Evolutionary conservation across 1,140 invertebrate species (phyloP).

Genomic region (Lordiphosa mommai): DNA sequence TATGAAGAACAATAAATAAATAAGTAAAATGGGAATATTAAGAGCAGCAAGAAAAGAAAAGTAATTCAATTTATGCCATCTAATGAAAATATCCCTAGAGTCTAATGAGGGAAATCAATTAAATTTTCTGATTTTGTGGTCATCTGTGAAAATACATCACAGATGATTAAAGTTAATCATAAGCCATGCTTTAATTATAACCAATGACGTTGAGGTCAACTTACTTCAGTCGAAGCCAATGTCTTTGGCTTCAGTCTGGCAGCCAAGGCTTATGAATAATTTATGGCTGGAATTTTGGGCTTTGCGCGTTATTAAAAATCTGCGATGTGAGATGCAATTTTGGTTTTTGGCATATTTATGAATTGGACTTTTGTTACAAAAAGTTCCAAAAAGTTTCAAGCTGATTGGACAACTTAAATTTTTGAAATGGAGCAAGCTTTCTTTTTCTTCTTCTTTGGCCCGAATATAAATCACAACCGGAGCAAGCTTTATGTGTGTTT

Average conservation of each 20-base stretch:
- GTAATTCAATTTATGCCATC: too few relatives aligned
- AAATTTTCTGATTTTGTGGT: background rate
- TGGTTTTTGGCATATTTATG: background rate
- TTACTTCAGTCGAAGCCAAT: background rate
- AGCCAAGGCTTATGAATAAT: slow-evolving; percentile 8
- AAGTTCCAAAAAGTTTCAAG: background rate
- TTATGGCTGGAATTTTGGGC: slow-evolving; percentile 7
- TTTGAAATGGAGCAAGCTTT: background rate
- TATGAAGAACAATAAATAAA: too few relatives aligned
- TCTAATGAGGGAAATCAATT: background rate
- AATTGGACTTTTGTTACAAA: background rate
- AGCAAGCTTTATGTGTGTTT: too few relatives aligned
- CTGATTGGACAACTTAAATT: background rate
- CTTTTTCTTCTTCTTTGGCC: too few relatives aligned
- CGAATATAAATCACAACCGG: too few relatives aligned
- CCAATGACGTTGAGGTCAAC: background rate
- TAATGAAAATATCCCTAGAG: background rate
- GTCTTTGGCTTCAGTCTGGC: slow-evolving; percentile 1
- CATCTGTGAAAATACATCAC: background rate
- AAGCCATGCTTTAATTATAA: background rate
- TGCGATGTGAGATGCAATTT: background rate
- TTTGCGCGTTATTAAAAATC: slow-evolving; percentile 7
- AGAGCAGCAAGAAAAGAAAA: too few relatives aligned
- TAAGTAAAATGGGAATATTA: too few relatives aligned
- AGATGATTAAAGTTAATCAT: slow-evolving; percentile 5